Base-by-base conservation (phyloP, 2,888 invertebrate genomes). In the Harmothoe impar region DNA sequence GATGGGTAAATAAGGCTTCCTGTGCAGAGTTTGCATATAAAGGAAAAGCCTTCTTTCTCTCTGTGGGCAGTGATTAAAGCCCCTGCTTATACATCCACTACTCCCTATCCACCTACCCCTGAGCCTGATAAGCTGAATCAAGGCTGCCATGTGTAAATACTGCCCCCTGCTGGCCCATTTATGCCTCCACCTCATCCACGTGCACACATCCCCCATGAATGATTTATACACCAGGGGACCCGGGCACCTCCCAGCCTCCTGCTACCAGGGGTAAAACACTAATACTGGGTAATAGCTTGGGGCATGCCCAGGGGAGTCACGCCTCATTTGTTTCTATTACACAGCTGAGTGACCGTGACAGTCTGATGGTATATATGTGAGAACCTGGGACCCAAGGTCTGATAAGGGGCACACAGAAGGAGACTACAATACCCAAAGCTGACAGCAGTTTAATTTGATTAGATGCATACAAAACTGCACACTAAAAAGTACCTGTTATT, bases 281-380 rank as follows among this genome's bases (percentile, higher is more conserved):
- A 3, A 15, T 62, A 62, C 23, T 20, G 62, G 43, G 43, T 43
- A 43, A 10, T 3, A 43, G 10, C 43, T 15, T 7, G 31, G 31
- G 29, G 3, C 35, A 43, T 17, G 17, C 81, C 81, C 81, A 7
- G 20, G 81, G 81, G 81, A 81, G 81, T 81, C 81, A 81, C 81
- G 81, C 35, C 81, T 43, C 81, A 43, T 81, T 81, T 35, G 81
- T 33, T 81, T 43, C 81, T 81, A 81, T 81, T 81, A 81, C 81
- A 81, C 25, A 35, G 23, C 20, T 81, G 81, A 43, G 81, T 81
- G 81, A 25, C 17, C 81, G 35, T 43, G 81, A 43, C 81, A 35
- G 81, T 81, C 35, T 33, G 35, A 81, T 43, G 81, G 43, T 81
- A 81, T 81, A 33, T 81, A 81, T 81, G 81, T 43, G 81, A 81